Conservation (phyloP, 2,797 vertebrate genomes). For the Benthosema pterotum region DNA sequence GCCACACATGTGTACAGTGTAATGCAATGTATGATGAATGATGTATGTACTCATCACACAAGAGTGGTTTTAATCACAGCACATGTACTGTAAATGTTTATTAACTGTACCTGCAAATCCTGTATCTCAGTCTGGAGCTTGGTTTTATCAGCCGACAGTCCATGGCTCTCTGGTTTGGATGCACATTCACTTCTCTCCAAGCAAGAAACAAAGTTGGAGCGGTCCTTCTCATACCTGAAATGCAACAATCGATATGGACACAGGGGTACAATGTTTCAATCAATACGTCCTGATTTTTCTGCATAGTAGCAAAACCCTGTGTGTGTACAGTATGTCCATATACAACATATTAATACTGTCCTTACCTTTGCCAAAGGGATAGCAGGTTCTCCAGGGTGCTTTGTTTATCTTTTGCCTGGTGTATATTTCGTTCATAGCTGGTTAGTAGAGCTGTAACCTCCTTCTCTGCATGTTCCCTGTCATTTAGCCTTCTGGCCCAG, state of each 20-base stretch:
- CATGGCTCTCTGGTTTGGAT: constrained; percentile 71
- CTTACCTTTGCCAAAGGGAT: constrained; percentile 90
- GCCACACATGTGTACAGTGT: not conserved
- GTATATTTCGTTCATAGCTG: constrained; percentile 73
- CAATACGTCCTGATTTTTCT: not conserved
- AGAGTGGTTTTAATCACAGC: no score
- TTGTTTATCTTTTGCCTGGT: constrained; percentile 84
- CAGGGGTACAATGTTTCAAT: not conserved
- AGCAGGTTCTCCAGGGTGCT: constrained; percentile 83
- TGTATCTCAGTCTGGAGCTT: constrained; percentile 87
- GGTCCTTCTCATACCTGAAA: constrained; percentile 90
- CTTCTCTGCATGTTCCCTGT: constrained; percentile 76
- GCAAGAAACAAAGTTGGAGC: constrained; percentile 84
- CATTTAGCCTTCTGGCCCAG: constrained; percentile 82
- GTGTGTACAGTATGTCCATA: not conserved
- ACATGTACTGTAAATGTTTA: no score
- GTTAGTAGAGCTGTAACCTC: constrained; percentile 77
- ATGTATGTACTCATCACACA: no score
- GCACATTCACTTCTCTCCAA: constrained; percentile 86
- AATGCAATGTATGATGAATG: not conserved
- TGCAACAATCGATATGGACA: constrained; percentile 23
- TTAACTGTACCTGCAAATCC: constrained; percentile 80
- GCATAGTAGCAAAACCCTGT: not conserved
- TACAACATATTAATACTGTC: not conserved
- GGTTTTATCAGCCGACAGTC: constrained; percentile 85